Evolutionary conservation across 2,888 invertebrate species (phyloP).

Genomic region (Dorcus parallelipipedus): DNA sequence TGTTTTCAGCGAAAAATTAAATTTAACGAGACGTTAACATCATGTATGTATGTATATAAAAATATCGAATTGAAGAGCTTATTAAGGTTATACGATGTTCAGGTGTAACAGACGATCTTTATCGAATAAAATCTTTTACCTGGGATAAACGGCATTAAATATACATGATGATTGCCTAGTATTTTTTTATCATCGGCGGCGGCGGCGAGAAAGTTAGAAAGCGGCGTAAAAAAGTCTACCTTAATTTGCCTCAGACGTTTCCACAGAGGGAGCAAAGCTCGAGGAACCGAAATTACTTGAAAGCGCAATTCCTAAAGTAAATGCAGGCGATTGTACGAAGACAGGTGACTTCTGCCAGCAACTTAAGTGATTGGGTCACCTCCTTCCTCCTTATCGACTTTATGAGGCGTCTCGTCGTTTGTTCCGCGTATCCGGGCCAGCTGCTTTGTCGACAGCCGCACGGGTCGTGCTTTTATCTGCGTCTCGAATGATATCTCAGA

Average conservation of each 20-base stretch:
- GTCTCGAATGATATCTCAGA: slow-evolving; percentile 28
- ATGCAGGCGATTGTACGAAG: not conserved
- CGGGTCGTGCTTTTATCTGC: slow-evolving; percentile 29
- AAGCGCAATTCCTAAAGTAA: too few relatives aligned
- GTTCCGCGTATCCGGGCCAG: slow-evolving; percentile 38
- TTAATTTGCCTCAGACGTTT: too few relatives aligned
- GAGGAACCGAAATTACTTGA: too few relatives aligned
- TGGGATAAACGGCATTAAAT: too few relatives aligned
- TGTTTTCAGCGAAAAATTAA: not conserved
- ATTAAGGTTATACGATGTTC: too few relatives aligned
- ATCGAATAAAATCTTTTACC: too few relatives aligned
- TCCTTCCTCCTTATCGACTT: slow-evolving; percentile 33
- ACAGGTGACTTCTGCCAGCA: slow-evolving; percentile 16
- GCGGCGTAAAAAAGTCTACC: too few relatives aligned
- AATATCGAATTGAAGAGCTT: not conserved
- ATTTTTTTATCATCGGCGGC: too few relatives aligned
- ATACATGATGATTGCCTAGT: too few relatives aligned
- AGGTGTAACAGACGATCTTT: too few relatives aligned
- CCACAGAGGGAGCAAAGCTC: too few relatives aligned
- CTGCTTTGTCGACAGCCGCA: slow-evolving; percentile 33
- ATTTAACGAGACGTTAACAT: not conserved
- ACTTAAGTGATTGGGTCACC: slow-evolving; percentile 17
- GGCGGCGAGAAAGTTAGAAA: too few relatives aligned
- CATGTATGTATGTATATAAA: not conserved
- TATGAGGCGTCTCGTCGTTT: slow-evolving; percentile 46